Evolutionary conservation across 2,113 vertebrate species (phyloP).

Genomic region (Orycteropus afer): DNA sequence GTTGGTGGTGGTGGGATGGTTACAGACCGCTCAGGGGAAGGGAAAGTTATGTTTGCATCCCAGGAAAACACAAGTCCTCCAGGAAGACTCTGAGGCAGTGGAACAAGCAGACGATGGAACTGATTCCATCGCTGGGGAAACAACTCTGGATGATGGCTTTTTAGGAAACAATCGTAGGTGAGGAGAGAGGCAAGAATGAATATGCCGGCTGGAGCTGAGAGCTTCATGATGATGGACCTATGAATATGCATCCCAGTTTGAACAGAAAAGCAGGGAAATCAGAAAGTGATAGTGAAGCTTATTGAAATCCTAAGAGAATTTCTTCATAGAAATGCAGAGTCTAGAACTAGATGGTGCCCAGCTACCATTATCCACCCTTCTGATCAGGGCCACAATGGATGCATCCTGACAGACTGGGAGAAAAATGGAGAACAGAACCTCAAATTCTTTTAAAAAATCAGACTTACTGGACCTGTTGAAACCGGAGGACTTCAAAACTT

Average conservation of each 20-base stretch:
- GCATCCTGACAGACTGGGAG: not conserved
- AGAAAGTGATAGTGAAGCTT: not conserved
- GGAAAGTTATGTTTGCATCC: not conserved
- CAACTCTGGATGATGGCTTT: not conserved
- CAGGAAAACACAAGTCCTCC: conserved; percentile 49
- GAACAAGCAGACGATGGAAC: conserved; percentile 43
- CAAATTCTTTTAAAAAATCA: not conserved
- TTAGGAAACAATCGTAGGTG: conserved; percentile 8
- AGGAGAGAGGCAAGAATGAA: not conserved
- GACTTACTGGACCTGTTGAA: not conserved
- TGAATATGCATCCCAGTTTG: not conserved
- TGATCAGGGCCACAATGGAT: not conserved
- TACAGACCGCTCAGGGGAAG: not conserved
- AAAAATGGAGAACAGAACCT: not conserved
- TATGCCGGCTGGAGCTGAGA: not conserved
- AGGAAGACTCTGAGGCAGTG: conserved; percentile 55
- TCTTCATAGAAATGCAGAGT: not conserved
- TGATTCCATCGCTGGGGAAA: not conserved
- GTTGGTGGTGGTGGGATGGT: not conserved
- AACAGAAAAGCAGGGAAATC: not conserved
- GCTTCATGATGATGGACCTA: fast-evolving
- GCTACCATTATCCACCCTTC: not conserved
- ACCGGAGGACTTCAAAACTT: not conserved
- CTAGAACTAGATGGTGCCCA: not conserved
- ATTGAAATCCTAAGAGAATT: not conserved